Evolutionary conservation across 1,140 invertebrate species (phyloP).

Genomic region (Drosophila neocordata): DNA sequence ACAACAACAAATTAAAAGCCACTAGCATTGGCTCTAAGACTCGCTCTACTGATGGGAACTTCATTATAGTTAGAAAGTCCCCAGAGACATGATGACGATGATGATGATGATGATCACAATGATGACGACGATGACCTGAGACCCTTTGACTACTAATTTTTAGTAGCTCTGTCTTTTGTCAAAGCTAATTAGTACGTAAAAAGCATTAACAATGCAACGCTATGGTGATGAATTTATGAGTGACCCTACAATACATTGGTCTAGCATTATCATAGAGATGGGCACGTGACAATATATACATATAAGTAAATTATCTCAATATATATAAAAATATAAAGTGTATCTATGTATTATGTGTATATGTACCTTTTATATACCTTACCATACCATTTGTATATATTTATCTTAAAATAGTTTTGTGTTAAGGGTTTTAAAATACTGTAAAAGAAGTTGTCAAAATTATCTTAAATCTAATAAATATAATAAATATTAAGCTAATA

Average conservation of each 20-base stretch:
- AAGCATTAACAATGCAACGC: constrained; percentile 68
- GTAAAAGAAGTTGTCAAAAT: no score
- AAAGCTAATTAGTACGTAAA: constrained; percentile 79
- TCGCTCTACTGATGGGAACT: constrained; percentile 54
- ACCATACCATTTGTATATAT: no score
- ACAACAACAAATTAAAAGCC: constrained; percentile 60
- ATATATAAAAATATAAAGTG: no score
- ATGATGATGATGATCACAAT: background rate
- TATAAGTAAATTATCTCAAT: no score
- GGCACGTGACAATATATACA: background rate
- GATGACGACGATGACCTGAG: constrained; percentile 4
- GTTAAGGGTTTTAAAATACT: no score
- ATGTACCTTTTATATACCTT: no score
- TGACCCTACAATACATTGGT: constrained; percentile 18
- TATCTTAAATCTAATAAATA: no score
- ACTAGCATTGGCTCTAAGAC: constrained; percentile 43
- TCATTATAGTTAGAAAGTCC: constrained; percentile 71
- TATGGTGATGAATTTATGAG: constrained; percentile 73
- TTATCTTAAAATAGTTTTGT: no score
- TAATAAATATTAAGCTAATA: no score
- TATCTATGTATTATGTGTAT: no score
- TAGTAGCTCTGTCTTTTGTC: constrained; percentile 72
- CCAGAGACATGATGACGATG: constrained; percentile 1
- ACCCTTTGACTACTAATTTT: constrained; percentile 64
- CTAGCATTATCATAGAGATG: constrained; percentile 2